Conservation (phyloP, 2,888 invertebrate genomes). For the Parascotia fuliginaria region DNA sequence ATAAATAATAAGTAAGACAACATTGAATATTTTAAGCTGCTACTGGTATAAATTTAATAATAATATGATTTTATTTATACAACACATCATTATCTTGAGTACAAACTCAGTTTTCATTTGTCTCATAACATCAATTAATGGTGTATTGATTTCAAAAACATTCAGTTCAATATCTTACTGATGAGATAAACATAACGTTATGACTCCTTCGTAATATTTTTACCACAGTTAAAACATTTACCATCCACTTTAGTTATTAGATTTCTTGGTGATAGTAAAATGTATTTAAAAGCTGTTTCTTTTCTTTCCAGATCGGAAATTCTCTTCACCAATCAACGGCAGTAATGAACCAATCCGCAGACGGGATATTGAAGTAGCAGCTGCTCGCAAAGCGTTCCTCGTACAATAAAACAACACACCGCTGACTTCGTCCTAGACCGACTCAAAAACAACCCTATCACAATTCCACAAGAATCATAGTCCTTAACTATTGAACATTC, state of each 20-base stretch:
- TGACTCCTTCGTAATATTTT: no score
- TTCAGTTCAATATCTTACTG: no score
- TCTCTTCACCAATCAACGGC: constrained; percentile 72
- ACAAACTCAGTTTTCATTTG: background rate
- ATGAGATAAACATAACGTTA: no score
- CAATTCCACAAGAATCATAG: constrained; percentile 49
- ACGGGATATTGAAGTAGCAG: constrained; percentile 80
- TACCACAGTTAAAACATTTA: background rate
- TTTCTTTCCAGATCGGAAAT: constrained; percentile 75
- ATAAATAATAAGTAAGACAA: no score
- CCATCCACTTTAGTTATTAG: background rate
- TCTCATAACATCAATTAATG: background rate
- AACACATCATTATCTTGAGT: constrained; percentile 6
- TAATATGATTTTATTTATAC: background rate
- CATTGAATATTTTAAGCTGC: no score
- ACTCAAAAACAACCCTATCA: constrained; percentile 63
- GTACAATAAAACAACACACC: constrained; percentile 75
- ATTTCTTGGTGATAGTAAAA: background rate
- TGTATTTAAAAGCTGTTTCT: constrained; percentile 53
- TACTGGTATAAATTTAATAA: no score
- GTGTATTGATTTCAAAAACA: no score
- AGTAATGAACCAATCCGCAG: constrained; percentile 83
- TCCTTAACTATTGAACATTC: constrained; percentile 54
- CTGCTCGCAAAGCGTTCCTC: constrained; percentile 65
- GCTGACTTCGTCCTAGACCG: constrained; percentile 52